These are phyloP conservation scores for Dermolepida albohirtum DNA, from an alignment of 2,888 invertebrate species.

Conservation along the genomic window DNA sequence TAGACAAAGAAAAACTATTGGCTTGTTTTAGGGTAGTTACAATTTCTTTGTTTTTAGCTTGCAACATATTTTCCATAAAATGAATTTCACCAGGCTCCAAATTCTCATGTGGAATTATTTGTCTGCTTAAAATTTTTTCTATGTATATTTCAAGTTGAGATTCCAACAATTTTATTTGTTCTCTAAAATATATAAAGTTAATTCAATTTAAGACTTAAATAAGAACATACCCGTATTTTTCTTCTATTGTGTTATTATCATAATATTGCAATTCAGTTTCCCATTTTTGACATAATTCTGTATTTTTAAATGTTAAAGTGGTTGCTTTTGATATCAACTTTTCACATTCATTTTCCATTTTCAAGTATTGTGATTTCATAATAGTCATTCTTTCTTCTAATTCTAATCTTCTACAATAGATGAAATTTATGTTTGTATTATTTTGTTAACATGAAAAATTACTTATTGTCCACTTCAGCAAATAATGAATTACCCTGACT, in stretches of 20 bases:
- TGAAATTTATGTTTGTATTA: constrained; percentile 26
- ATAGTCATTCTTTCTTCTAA: constrained; percentile 55
- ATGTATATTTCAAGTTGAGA: constrained; percentile 45
- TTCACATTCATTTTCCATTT: constrained; percentile 53
- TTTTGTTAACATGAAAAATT: constrained; percentile 28
- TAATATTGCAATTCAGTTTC: constrained; percentile 51
- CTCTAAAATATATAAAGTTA: constrained; percentile 44
- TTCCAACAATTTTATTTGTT: constrained; percentile 46
- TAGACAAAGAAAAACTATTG: constrained; percentile 42
- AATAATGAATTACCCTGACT: constrained; percentile 61
- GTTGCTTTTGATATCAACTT: constrained; percentile 49
- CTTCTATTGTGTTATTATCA: constrained; percentile 47
- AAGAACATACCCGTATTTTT: constrained; percentile 48
- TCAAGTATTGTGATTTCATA: constrained; percentile 55
- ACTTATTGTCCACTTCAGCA: constrained; percentile 62
- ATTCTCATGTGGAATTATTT: constrained; percentile 15
- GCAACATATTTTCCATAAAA: constrained; percentile 36
- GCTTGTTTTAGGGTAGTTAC: constrained; percentile 44
- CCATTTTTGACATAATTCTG: constrained; percentile 49
- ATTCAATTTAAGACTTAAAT: constrained; percentile 1
- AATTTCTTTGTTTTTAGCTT: constrained; percentile 47
- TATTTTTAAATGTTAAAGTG: constrained; percentile 52
- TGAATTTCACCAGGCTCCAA: constrained; percentile 30
- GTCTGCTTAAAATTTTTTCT: constrained; percentile 43
- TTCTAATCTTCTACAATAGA: constrained; percentile 53